Evolutionary conservation across 2,888 invertebrate genomes (phyloP), one percentile per base, ranked within the genome.

Genomic region (Alcis repandata): DNA sequence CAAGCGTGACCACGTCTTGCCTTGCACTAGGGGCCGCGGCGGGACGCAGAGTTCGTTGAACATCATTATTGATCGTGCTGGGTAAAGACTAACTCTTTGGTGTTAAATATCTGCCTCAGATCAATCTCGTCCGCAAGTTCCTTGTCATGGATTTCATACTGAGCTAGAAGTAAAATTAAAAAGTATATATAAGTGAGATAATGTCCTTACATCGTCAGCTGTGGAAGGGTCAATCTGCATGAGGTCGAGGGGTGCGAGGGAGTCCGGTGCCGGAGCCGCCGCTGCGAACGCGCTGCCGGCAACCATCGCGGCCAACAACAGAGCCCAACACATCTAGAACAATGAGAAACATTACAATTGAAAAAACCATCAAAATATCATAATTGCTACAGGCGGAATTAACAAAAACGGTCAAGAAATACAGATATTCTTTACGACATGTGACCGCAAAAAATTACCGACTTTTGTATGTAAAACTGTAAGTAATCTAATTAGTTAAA

Each of bases 261-360:
- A 73, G 62, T 85, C 88, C 20, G 87, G 72, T 4, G 86, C 84
- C 8, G 91, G 89, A 45, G 90, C 89, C 1, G 89, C 87, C 19
- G 82, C 83, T 9, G 86, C 84, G 61, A 86, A 73, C 46, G 84
- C 84, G 69, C 88, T 83, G 63, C 88, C 83, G 2, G 86, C 88
- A 66, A 89, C 85, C 77, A 88, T 82, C 69, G 84, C 86, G 19
- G 85, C 88, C 74, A 90, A 92, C 84, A 90, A 92, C 40, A 92
- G 75, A 66, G 88, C 89, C 91, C 89, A 91, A 91, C 91, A 92
- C 92, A 93, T 92, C 93, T 92, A 78, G 0, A 73, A 77, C 60
- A 67, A 69, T 9, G 1, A 20, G 32, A 51, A 13, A 11, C 8
- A 20, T n/a, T 0, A 1, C 32, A 15, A 27, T 9, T 22, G n/a